phyloP scores from a whole-genome alignment of 2,888 invertebrate species.

The Leucoma salicis region DNA sequence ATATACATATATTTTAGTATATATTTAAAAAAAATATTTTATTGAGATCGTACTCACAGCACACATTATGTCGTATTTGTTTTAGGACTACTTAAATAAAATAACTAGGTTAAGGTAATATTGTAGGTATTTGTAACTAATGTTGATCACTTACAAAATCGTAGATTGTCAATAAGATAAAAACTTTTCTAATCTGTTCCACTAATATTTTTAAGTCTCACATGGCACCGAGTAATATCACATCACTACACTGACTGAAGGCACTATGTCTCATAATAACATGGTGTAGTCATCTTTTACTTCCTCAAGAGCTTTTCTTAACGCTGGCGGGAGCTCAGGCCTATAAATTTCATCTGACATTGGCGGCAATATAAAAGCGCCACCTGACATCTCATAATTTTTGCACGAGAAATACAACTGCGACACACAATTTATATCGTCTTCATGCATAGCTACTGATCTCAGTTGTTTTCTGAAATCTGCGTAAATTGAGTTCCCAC shows the following conservation, averaged over 20 bases:
- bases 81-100: conserved; percentile 5
- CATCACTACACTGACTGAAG: conserved; percentile 31
- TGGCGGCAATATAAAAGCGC: conserved; percentile 56
- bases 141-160: not conserved
- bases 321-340: conserved; percentile 60
- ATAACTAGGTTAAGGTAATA: conserved; percentile 20
- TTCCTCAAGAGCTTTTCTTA: conserved; percentile 56
- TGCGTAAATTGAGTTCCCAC: conserved; percentile 56
- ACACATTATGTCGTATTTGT: conserved; percentile 40
- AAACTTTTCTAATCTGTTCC: conserved; percentile 18
- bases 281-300: conserved; percentile 52
- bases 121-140: too few species aligned
- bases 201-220: conserved; percentile 31
- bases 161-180: conserved; percentile 31
- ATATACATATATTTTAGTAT: conserved; percentile 24
- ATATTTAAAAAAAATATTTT: conserved; percentile 33
- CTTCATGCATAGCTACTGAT: conserved; percentile 61
- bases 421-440: conserved; percentile 62
- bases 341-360: conserved; percentile 66
- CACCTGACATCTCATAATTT: conserved; percentile 61
- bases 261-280: conserved; percentile 39
- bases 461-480: conserved; percentile 63
- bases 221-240: conserved; percentile 52
- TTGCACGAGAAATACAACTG: conserved; percentile 61
- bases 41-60: conserved; percentile 76